phyloP scores from a whole-genome alignment of 2,797 vertebrate species.

The Enteromius viviparus region DNA sequence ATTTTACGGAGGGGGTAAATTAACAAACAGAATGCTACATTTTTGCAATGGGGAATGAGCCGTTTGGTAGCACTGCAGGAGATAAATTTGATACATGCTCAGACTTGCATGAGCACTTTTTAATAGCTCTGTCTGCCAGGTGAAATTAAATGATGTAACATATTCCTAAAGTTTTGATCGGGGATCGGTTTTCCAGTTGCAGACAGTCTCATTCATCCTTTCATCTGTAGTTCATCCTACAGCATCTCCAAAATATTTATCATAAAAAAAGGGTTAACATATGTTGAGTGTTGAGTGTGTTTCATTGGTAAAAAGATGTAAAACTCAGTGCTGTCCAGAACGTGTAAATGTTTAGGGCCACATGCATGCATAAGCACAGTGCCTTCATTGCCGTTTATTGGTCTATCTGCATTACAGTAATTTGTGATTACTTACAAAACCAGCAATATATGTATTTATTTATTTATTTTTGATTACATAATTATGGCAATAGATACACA shows the following conservation, averaged over 20 bases:
- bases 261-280: slow-evolving; percentile 35
- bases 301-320: too few species aligned
- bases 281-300: background rate
- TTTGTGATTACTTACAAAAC: background rate
- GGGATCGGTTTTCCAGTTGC: slow-evolving; percentile 44
- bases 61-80: background rate
- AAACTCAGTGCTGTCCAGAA: background rate
- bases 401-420: background rate
- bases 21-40: background rate
- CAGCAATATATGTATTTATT: background rate
- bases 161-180: slow-evolving; percentile 36
- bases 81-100: slow-evolving; percentile 7
- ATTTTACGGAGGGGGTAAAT: slow-evolving; percentile 18
- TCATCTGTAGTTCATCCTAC: background rate
- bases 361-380: background rate
- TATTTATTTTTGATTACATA: background rate
- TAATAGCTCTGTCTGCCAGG: background rate
- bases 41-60: background rate
- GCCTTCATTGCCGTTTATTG: background rate
- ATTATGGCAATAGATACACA: background rate
- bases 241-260: background rate
- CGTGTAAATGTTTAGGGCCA: background rate
- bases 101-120: background rate
- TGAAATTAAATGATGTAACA: slow-evolving; percentile 1
- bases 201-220: background rate